Base-by-base conservation (phyloP, 2,113 vertebrate species). In the Delphinapterus leucas region DNA sequence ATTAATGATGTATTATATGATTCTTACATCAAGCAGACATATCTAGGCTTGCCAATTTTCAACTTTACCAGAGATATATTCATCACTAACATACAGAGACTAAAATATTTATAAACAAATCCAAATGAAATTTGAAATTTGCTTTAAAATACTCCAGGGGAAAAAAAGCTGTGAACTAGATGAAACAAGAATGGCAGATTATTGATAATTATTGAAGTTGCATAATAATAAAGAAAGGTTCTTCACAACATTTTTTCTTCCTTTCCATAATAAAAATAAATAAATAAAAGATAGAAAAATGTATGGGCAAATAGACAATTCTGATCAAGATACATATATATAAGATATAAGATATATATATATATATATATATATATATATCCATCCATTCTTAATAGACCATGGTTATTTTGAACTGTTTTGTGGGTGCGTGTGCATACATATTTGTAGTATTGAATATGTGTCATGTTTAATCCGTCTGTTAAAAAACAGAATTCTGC, bases 401-500 rank as follows among this genome's bases (percentile, higher is more conserved):
- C 21, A 73, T 0, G 3, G 26, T 79, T 73, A 90, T 76, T 94
- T 68, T 93, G 10, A 90, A 61, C 15, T 93, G 38, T 60, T 83
- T 63, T 49, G 38, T 41, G 8, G 9, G 9, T 21, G 8, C 20
- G 3, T 71, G 2, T 81, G 15, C 36, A 13, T 33, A 82, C 5
- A 36, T 65, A 58, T 53, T 81, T 73, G 20, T 14, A n/a, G 13
- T 77, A 93, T 38, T 68, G 47, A 94, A 83, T 38, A n/a, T 11
- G 28, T 49, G 3, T 25, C 28, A 93, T 70, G 41, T 41, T 90
- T 96, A 96, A 95, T 88, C 41, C 86, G 6, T 28, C 26, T 83
- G 26, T 63, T 74, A 49, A 65, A 80, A 60, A 79, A 14, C 31
- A 96, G n/a, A 93, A 74, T 83, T 93, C 15, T 94, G 6, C 8